phyloP scores from a whole-genome alignment of 2,888 invertebrate genomes.

The Antheraea assamensis region DNA sequence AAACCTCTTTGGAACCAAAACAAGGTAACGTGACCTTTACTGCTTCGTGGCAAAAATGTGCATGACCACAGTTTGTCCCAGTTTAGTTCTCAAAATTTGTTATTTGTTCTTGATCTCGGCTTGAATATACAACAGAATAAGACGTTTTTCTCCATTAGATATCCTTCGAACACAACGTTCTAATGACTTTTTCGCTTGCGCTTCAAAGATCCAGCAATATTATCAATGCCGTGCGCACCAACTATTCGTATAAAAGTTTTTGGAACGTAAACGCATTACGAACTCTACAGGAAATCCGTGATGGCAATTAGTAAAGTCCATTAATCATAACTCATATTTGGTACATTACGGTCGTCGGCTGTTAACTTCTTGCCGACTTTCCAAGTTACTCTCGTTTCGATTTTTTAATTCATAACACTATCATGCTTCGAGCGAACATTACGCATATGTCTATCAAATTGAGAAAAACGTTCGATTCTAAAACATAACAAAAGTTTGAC shows the following conservation, averaged over 20 bases:
- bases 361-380: neutral
- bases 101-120: neutral
- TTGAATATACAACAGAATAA: neutral
- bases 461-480: neutral
- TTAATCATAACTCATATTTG: neutral
- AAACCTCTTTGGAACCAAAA: no score
- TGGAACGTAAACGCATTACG: neutral
- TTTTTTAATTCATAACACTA: neutral
- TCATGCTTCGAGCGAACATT: neutral
- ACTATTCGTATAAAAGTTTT: neutral
- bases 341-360: neutral
- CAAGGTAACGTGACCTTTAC: no score
- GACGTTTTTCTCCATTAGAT: neutral
- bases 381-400: neutral
- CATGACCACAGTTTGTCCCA: neutral
- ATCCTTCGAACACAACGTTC: neutral
- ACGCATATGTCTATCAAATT: neutral
- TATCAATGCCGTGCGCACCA: neutral
- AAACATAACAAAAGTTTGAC: neutral
- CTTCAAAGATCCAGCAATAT: neutral
- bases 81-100: neutral
- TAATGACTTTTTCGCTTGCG: neutral
- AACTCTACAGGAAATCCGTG: constrained; percentile 12
- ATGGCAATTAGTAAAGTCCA: constrained; percentile 4
- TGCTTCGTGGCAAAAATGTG: no score